phyloP scores from a whole-genome alignment of 2,113 vertebrate species.

The Nesogale talazaci region DNA sequence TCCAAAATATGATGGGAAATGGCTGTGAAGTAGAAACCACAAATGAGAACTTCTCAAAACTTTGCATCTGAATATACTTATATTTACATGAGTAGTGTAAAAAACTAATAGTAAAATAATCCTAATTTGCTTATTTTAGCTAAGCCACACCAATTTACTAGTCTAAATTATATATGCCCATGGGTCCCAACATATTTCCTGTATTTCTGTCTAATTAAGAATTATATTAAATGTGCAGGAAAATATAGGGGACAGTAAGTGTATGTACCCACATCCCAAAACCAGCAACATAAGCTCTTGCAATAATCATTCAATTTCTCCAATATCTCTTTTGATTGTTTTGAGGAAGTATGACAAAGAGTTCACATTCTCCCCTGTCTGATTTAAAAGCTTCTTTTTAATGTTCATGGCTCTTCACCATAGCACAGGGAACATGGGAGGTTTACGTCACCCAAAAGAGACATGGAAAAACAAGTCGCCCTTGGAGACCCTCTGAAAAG shows the following conservation, averaged over 20 bases:
- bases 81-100: not conserved
- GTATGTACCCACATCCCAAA: not conserved
- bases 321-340: not conserved
- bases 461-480: not conserved
- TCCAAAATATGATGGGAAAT: conserved; percentile 5
- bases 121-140: not conserved
- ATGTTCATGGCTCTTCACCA: not conserved
- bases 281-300: not conserved
- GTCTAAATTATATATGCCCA: not conserved
- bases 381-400: not conserved
- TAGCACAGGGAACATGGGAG: not conserved
- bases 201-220: not conserved
- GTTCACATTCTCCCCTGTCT: not conserved
- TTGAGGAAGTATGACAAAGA: too few relatives aligned
- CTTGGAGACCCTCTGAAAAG: not conserved
- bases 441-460: not conserved
- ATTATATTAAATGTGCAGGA: not conserved
- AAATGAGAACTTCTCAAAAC: not conserved
- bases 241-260: not conserved
- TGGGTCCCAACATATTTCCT: conserved; percentile 3
- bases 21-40: conserved; percentile 1
- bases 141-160: not conserved
- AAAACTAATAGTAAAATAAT: not conserved
- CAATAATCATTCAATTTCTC: not conserved
- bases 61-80: conserved; percentile 2